phyloP scores from a whole-genome alignment of 1,140 invertebrate genomes.

The Drosophila trapezifrons region DNA sequence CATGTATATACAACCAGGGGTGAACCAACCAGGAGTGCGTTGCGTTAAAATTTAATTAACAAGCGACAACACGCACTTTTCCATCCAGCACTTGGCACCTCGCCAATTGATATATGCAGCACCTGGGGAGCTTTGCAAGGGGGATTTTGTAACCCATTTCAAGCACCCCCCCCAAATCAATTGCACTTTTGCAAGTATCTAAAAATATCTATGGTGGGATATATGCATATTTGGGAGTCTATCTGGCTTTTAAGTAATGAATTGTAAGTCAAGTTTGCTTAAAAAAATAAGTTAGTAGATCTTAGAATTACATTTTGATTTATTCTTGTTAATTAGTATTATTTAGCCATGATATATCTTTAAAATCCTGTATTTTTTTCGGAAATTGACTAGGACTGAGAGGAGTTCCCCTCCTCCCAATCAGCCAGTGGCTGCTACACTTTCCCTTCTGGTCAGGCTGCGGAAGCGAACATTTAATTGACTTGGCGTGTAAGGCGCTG shows the following conservation, averaged over 20 bases:
- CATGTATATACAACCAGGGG: not conserved
- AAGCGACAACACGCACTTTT: constrained; percentile 48
- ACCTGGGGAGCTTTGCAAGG: not conserved
- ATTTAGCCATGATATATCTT: too few relatives aligned
- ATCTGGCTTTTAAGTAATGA: not conserved
- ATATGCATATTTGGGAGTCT: too few relatives aligned
- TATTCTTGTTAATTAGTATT: not conserved
- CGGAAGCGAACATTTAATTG: constrained; percentile 82
- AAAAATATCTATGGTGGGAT: not conserved
- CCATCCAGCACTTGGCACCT: constrained; percentile 8
- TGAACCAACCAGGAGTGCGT: constrained; percentile 49
- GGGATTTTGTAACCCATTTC: not conserved
- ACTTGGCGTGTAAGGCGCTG: constrained; percentile 78
- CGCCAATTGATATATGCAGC: constrained; percentile 19
- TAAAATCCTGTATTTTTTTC: not conserved
- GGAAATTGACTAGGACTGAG: not conserved
- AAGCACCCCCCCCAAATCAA: not conserved
- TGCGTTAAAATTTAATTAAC: constrained; percentile 74
- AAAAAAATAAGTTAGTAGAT: not conserved
- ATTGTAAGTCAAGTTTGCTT: not conserved
- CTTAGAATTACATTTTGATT: not conserved
- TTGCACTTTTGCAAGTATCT: not conserved
- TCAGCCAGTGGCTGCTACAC: constrained; percentile 41
- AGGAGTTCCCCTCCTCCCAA: not conserved
- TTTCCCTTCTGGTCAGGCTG: constrained; percentile 63